Percentiles rank a stretch among this genome's conserved stretches.
These are phyloP conservation scores for Clinocottus analis DNA, from an alignment of 2,113 vertebrate species.

Conservation along the genomic window DNA sequence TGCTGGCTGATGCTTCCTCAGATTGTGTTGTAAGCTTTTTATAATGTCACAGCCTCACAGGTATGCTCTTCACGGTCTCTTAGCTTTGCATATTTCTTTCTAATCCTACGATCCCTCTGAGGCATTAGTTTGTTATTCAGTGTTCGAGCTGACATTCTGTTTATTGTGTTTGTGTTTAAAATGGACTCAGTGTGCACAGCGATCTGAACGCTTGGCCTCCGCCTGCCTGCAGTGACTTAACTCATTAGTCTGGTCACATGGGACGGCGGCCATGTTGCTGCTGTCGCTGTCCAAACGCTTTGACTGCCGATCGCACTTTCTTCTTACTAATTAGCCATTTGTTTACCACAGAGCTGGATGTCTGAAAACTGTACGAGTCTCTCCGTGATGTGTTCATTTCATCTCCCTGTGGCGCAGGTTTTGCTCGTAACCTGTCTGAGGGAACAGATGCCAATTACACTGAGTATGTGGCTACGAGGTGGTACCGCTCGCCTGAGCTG, in stretches of 20 bases:
- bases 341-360: not conserved
- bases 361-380: not conserved
- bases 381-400: conserved; percentile 12
- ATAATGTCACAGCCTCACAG: conserved; percentile 16
- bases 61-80: conserved; percentile 41
- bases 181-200: conserved; percentile 45
- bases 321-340: conserved; percentile 9
- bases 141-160: conserved; percentile 64
- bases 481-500: conserved; percentile 98
- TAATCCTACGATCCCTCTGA: conserved; percentile 52
- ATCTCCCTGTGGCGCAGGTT: conserved; percentile 82
- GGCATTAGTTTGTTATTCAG: conserved; percentile 74
- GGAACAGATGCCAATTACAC: conserved; percentile 99
- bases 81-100: conserved; percentile 59
- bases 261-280: conserved; percentile 42
- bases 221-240: conserved; percentile 51
- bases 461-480: conserved; percentile 98
- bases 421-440: conserved; percentile 98
- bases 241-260: conserved; percentile 59
- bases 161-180: conserved; percentile 67
- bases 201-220: conserved; percentile 47
- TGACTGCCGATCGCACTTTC: conserved; percentile 11
- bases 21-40: not conserved
- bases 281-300: conserved; percentile 36
- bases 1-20: not conserved